phyloP scores from a whole-genome alignment of 2,888 invertebrate genomes.

The Druceiella hillmani region DNA sequence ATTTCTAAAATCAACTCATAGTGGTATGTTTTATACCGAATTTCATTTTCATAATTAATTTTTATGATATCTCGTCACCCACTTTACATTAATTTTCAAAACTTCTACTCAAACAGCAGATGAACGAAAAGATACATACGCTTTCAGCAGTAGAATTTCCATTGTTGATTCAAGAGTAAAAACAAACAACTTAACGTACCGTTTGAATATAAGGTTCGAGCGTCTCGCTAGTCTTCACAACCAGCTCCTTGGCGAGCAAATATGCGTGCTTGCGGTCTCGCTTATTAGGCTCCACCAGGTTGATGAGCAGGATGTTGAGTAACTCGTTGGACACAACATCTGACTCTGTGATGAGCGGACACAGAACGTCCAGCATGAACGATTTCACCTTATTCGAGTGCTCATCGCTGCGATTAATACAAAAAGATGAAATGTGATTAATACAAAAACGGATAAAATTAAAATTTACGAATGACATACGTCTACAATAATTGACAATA shows the following conservation, averaged over 20 bases:
- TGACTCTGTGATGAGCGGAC: constrained; percentile 91
- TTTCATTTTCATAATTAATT: too few relatives aligned
- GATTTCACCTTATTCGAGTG: constrained; percentile 95
- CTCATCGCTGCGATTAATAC: constrained; percentile 91
- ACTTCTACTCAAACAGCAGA: too few relatives aligned
- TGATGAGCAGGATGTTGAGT: constrained; percentile 87
- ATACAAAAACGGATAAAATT: not conserved
- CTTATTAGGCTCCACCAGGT: constrained; percentile 92
- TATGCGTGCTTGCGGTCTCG: constrained; percentile 86
- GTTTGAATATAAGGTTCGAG: constrained; percentile 92
- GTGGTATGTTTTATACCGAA: too few relatives aligned
- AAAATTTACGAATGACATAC: too few relatives aligned
- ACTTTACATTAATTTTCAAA: too few relatives aligned
- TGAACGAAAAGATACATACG: too few relatives aligned
- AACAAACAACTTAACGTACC: constrained; percentile 48
- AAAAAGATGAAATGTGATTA: constrained; percentile 2
- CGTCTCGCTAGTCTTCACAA: constrained; percentile 86
- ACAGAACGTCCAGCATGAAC: constrained; percentile 94
- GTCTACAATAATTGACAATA: too few relatives aligned
- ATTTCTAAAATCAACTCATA: too few relatives aligned
- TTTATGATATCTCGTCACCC: too few relatives aligned
- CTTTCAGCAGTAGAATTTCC: too few relatives aligned
- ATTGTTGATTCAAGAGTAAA: too few relatives aligned
- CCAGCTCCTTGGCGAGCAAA: constrained; percentile 84
- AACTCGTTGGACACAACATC: constrained; percentile 93